Conservation (phyloP, 1,140 invertebrate genomes). For the Mizuhopecten yessoensis region DNA sequence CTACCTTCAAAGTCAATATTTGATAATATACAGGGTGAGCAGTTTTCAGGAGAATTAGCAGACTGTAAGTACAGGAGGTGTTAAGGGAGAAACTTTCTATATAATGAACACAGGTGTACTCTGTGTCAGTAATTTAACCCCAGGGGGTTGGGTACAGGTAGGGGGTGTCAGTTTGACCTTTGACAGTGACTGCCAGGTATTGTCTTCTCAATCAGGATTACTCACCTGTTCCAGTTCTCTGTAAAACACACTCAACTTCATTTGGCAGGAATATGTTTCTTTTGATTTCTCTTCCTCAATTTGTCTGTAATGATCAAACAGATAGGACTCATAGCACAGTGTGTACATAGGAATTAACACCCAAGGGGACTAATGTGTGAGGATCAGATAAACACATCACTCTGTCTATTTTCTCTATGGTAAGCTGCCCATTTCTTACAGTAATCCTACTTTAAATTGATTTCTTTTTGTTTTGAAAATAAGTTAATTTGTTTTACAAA, state of each 20-base stretch:
- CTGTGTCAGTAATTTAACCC: not conserved
- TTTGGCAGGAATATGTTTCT: slow-evolving; percentile 66
- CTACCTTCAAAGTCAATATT: not conserved
- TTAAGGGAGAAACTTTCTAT: not conserved
- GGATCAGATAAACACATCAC: not conserved
- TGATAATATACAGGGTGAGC: not conserved
- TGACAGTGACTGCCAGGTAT: not conserved
- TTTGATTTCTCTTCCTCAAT: slow-evolving; percentile 87
- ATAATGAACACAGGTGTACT: slow-evolving; percentile 9
- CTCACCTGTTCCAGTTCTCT: slow-evolving; percentile 69
- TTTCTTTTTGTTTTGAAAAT: too few species aligned
- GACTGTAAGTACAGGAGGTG: not conserved
- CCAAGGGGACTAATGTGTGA: not conserved
- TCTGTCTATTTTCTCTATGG: too few species aligned
- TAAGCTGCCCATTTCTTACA: too few species aligned
- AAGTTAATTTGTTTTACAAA: too few species aligned
- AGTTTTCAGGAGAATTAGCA: slow-evolving; percentile 6
- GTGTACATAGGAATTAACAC: not conserved
- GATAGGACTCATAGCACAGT: not conserved
- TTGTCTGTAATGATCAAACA: slow-evolving; percentile 82
- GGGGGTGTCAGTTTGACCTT: not conserved
- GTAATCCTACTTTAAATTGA: too few species aligned
- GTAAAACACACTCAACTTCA: slow-evolving; percentile 70
- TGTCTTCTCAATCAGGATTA: slow-evolving; percentile 25
- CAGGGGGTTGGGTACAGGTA: not conserved